Evolutionary conservation across 1,140 invertebrate species (phyloP), one percentile per base, ranked within the genome.

Genomic region (Drosophila malerkotliana): DNA sequence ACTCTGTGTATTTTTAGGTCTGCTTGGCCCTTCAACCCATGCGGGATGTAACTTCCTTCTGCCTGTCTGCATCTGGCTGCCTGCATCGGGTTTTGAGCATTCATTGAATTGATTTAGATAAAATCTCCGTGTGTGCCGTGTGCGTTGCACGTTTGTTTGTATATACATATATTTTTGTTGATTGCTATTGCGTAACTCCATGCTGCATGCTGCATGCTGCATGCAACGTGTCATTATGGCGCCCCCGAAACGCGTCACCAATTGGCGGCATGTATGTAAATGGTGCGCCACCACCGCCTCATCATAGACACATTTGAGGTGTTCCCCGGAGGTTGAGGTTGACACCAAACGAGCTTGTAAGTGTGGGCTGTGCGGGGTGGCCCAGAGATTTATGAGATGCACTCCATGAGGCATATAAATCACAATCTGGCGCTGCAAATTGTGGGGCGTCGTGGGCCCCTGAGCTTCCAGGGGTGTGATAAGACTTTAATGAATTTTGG

Each of bases 71-170:
- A 49, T 66, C 55, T 74, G 75, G 59, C 62, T 81, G 79, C 60
- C 62, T 55, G 66, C 47, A 28, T 59, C 61, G 57, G 71, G 21
- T 49, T 37, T 14, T 18, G 54, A 44, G 69, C 64, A 71, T 80
- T 85, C 82, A 82, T 87, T 87, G 73, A 85, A 85, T 87, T 85
- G 82, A 82, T 88, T 85, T 87, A 87, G 82, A 87, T 85, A 82
- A 78, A 82, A 78, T 83, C 64, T 48, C 64, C 66, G 66, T 69
- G 64, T 58, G 32, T 39, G 37, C n/a, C 37, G 37, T 32, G 32
- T 12, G 34, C 10, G 34, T 62, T 49, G 49, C 54, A 34, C 34
- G 34, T 48, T 18, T 44, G 41, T 44, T 37, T 44, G 15, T 62
- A 30, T 21, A 21, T 62, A 30, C 3, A 21, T 54, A 62, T 85